A percentile compares a stretch with the other conserved stretches of the same genome.
Evolutionary conservation across 1,140 invertebrate species (phyloP).

Genomic region (Drosophila pallidifrons): DNA sequence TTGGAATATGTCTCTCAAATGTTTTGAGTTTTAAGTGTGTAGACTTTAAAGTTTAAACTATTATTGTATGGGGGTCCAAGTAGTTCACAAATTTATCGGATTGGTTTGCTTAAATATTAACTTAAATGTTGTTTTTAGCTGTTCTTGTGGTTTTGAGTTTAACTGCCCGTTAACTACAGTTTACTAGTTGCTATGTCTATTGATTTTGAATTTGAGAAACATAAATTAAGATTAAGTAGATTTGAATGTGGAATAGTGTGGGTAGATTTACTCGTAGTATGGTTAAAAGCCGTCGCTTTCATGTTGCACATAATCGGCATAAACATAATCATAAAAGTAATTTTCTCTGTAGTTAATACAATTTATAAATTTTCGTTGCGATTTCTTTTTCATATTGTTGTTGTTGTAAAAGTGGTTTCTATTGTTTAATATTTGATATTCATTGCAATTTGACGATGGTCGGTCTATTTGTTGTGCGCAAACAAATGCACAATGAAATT

Average conservation of each 20-base stretch:
- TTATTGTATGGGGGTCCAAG: constrained; percentile 21
- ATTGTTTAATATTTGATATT: constrained; percentile 40
- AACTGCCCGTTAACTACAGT: constrained; percentile 15
- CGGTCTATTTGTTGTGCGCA: constrained; percentile 20
- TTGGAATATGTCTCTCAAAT: constrained; percentile 4
- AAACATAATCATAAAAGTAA: constrained; percentile 24
- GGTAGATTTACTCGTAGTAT: constrained; percentile 32
- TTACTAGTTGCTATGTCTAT: constrained; percentile 41
- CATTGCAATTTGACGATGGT: constrained; percentile 27
- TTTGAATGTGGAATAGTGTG: constrained; percentile 15
- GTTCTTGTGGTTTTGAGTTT: constrained; percentile 4
- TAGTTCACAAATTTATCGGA: constrained; percentile 15
- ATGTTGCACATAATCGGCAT: constrained; percentile 33
- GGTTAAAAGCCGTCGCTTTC: constrained; percentile 17
- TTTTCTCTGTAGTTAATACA: constrained; percentile 20
- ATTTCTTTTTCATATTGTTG: background rate
- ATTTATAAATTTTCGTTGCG: constrained; percentile 16
- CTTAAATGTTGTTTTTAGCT: constrained; percentile 22
- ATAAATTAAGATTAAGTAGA: constrained; percentile 17
- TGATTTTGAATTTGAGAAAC: constrained; percentile 37
- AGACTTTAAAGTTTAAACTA: constrained; percentile 16
- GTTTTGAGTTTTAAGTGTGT: background rate
- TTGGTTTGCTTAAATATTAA: constrained; percentile 33
- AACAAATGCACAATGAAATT: constrained; percentile 51
- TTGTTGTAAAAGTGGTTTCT: constrained; percentile 11